Evolutionary conservation across 2,797 vertebrate genomes (phyloP).

Genomic region (Enteromius thamalakanensis): DNA sequence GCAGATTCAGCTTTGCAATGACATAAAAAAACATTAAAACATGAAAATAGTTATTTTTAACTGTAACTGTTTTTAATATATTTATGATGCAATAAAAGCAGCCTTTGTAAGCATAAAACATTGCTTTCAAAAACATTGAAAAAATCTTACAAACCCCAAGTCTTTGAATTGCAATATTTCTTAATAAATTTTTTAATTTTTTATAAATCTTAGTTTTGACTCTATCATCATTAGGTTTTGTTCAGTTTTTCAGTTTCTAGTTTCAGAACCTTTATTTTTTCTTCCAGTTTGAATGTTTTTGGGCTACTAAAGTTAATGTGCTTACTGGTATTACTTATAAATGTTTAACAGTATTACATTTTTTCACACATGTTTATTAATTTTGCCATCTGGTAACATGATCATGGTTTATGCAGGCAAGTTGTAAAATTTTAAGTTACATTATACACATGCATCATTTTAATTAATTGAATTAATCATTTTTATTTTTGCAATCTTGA

Average conservation of each 20-base stretch:
- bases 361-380: neutral
- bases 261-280: neutral
- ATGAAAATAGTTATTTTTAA: neutral
- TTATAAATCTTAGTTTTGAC: neutral
- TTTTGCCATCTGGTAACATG: neutral
- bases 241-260: neutral
- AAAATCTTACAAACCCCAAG: neutral
- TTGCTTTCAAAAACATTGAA: neutral
- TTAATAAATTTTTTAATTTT: neutral
- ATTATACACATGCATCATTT: neutral
- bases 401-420: neutral
- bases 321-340: neutral
- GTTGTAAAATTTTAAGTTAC: neutral
- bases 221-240: neutral
- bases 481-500: neutral
- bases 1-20: neutral
- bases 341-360: neutral
- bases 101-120: neutral
- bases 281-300: neutral
- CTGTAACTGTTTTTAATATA: neutral
- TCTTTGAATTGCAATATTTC: neutral
- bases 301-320: neutral
- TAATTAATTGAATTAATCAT: neutral
- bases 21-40: neutral
- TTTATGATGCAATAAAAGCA: neutral